Evolutionary conservation across 2,113 vertebrate genomes (phyloP).

Genomic region (Junco hyemalis): DNA sequence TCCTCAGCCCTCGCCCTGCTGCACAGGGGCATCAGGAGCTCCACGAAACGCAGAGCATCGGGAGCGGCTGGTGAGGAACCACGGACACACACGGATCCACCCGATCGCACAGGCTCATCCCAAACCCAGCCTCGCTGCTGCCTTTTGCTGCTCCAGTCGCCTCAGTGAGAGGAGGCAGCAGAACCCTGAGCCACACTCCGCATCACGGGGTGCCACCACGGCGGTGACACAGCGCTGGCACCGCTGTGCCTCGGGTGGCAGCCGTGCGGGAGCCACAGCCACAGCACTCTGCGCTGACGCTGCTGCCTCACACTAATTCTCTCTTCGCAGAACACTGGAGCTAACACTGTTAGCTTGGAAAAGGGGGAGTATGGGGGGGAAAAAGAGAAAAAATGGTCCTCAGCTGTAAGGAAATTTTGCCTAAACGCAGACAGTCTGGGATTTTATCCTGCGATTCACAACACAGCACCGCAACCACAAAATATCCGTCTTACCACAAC

Average conservation of each 20-base stretch:
- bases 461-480: neutral
- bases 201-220: neutral
- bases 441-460: neutral
- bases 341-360: neutral
- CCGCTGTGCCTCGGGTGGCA: neutral
- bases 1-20: neutral
- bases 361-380: accelerated
- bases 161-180: neutral
- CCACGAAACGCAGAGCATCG: neutral
- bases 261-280: accelerated
- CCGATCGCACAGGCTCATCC: neutral
- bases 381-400: accelerated
- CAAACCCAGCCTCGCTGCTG: neutral
- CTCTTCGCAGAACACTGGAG: accelerated
- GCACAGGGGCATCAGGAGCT: neutral
- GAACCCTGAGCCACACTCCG: neutral
- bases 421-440: no score
- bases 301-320: accelerated
- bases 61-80: neutral
- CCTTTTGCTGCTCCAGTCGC: accelerated
- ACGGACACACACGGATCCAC: neutral
- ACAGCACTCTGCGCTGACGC: accelerated
- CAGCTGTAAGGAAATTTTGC: neutral
- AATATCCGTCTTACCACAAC: neutral
- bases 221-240: neutral